Evolutionary conservation across 1,140 invertebrate genomes (phyloP).

Genomic region (Heliconius himera): DNA sequence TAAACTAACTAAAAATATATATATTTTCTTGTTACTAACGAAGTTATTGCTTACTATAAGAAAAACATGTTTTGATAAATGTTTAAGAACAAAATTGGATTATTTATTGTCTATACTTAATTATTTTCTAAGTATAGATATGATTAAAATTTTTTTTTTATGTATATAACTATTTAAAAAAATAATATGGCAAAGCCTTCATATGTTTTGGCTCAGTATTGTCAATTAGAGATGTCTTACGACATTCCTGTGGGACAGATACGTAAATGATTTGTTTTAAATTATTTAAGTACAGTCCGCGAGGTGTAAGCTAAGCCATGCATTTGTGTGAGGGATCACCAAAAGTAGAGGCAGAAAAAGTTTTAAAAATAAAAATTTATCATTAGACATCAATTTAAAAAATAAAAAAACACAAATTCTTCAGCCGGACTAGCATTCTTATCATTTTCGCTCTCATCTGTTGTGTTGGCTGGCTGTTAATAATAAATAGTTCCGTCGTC

Average conservation of each 20-base stretch:
- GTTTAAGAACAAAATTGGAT: slow-evolving; percentile 26
- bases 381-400: too few relatives aligned
- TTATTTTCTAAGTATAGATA: slow-evolving; percentile 19
- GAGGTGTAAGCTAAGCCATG: neutral
- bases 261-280: slow-evolving; percentile 2
- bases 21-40: neutral
- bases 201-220: slow-evolving; percentile 75
- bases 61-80: slow-evolving; percentile 16
- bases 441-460: too few relatives aligned
- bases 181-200: slow-evolving; percentile 55
- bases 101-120: neutral
- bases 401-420: too few relatives aligned
- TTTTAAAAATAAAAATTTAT: too few relatives aligned
- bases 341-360: too few relatives aligned
- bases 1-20: neutral
- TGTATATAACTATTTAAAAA: neutral
- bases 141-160: slow-evolving; percentile 27
- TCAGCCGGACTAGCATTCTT: too few relatives aligned
- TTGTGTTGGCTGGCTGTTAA: too few relatives aligned
- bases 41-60: neutral
- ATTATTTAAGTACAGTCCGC: slow-evolving; percentile 25
- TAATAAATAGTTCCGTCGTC: too few relatives aligned
- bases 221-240: slow-evolving; percentile 33
- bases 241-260: slow-evolving; percentile 40
- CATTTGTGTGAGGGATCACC: too few relatives aligned